phyloP scores from a whole-genome alignment of 2,797 vertebrate species.

The Sardinella longiceps region DNA sequence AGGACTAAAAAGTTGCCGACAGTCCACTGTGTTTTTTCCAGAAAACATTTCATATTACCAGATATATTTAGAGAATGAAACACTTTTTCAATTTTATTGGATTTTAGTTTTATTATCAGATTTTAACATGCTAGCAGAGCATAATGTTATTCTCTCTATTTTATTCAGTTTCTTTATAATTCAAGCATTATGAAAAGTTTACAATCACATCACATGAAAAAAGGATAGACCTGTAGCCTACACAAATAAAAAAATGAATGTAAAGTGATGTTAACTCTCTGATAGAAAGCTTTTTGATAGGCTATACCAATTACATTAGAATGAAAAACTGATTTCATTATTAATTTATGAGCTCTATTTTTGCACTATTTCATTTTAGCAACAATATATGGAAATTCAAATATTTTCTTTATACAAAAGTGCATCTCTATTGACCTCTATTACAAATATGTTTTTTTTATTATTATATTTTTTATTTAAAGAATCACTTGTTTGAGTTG shows the following conservation, averaged over 20 bases:
- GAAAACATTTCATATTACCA: not conserved
- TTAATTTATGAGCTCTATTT: not conserved
- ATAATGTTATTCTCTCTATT: not conserved
- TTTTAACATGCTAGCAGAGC: no score
- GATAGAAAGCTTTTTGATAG: no score
- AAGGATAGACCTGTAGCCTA: no score
- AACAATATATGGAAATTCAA: not conserved
- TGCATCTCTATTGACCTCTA: not conserved
- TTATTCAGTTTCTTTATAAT: not conserved
- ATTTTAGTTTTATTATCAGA: not conserved
- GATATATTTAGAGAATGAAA: not conserved
- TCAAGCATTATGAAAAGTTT: not conserved
- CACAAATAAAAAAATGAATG: not conserved
- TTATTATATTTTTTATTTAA: not conserved
- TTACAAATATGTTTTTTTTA: not conserved
- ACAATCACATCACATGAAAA: not conserved
- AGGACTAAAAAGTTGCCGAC: not conserved
- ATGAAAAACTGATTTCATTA: not conserved
- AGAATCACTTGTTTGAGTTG: not conserved
- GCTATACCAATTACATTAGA: no score
- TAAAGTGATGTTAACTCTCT: not conserved
- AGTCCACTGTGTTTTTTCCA: not conserved
- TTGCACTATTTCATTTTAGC: not conserved
- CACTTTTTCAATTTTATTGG: not conserved
- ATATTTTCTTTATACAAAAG: not conserved